Evolutionary conservation across 2,797 vertebrate species (phyloP), one percentile per base, ranked within the genome.

Genomic region (Pogoniulus pusillus): DNA sequence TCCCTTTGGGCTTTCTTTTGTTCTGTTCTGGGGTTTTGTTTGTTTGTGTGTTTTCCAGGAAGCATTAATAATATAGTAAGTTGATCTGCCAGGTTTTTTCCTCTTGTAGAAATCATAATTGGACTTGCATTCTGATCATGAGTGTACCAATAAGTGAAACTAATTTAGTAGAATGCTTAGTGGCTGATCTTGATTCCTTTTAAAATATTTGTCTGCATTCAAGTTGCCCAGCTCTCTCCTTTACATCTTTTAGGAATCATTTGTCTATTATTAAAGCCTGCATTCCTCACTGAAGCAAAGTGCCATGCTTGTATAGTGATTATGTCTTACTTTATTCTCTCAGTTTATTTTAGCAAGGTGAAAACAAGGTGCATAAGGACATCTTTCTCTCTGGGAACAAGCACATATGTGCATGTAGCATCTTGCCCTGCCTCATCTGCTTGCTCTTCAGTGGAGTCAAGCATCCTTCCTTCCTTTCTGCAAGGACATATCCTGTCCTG

Each of bases 361-460:
- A 51, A 53, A 76, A 24, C 0, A 0, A 71, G 53, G 23, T 5
- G 2, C 54, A 41, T 39, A 55, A 14, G 30, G 69, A 10, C 7
- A 1, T 51, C 9, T 77, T n/a, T 77, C 82, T 55, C 24, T 68
- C 26, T 68, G 26, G 26, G 20, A 87, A 53, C 19, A 63, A 51
- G 24, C 19, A 47, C 22, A 7, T 47, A 45, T 1, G 1, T 26
- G 59, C 26, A 3, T 3, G 6, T 47, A 54, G 12, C 13, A 8
- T 66, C 34, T 58, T 81, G 34, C 30, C 53, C 24, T 53, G 22
- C 89, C 43, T 80, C 18, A 16, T 54, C 26, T 43, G 72, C 32
- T 87, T 26, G 45, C 16, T 22, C 35, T 71, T 70, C 1, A 12
- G 27, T 12, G 26, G 37, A 70, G 47, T 39, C 34, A 26, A 30